Evolutionary conservation across 2,797 vertebrate genomes (phyloP), one percentile per base, ranked within the genome.

Genomic region (Mustela erminea): DNA sequence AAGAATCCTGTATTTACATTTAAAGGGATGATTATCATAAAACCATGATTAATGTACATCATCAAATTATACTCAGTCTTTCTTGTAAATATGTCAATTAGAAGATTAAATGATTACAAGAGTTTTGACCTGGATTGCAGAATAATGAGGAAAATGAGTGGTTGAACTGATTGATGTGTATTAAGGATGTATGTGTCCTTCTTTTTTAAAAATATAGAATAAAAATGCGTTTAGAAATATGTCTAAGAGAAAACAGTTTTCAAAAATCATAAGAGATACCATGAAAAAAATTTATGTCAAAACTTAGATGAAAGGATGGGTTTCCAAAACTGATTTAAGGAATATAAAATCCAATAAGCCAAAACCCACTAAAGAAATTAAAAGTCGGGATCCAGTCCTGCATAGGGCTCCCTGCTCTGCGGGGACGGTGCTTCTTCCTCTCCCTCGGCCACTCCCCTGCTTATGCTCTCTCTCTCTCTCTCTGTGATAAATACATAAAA

Each of bases 241-340:
- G 7, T 38, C 38, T 62, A 27, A 72, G 70, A 84, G 20, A 88
- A 96, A 78, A 84, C 18, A 96, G 29, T 18, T 64, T 94, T 90
- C 29, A 38, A 95, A 86, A 80, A 80, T 68, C 3, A 43, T 80
- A 72, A 77, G 38, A 60, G 18, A 52, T 25, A 85, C 23, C 29
- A 64, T 82, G 60, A 78, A 52, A 14, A 87, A 89, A 74, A 70
- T 18, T 68, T 41, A 62, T 35, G 12, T 94, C 14, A 70, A 94
- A 92, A 82, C 41, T 62, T 49, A 77, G 14, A 87, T 60, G 27
- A 72, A 95, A 89, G 25, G 5, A 77, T 5, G n/a, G 12, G 64
- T 96, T 93, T 93, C 35, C 18, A 62, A 78, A 96, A 46, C 23
- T 41, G 20, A 96, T 11, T 87, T 41, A 93, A 60, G 58, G 60